These are phyloP conservation scores for Spodoptera littoralis DNA, from an alignment of 2,888 invertebrate species.

Conservation along the genomic window DNA sequence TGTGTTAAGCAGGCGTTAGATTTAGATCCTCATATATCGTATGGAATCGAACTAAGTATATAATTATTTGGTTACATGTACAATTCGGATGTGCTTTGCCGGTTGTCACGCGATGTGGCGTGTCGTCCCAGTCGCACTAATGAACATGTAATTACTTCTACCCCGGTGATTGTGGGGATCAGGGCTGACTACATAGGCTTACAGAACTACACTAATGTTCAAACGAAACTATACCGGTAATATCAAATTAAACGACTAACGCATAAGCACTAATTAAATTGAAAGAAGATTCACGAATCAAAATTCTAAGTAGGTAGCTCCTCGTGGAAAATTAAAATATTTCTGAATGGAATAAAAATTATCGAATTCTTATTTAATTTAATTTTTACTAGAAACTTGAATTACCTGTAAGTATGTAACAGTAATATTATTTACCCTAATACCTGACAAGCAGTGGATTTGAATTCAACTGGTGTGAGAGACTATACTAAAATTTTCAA, in stretches of 20 bases:
- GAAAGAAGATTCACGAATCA: not conserved
- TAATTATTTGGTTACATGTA: conserved; percentile 73
- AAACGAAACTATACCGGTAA: not conserved
- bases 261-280: conserved; percentile 3
- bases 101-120: conserved; percentile 81
- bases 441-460: too few relatives aligned
- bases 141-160: conserved; percentile 84
- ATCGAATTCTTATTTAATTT: conserved; percentile 23
- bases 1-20: not conserved
- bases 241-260: not conserved
- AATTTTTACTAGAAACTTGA: conserved; percentile 10
- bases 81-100: conserved; percentile 62
- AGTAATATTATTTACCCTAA: not conserved
- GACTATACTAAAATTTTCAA: too few relatives aligned
- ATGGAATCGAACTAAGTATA: conserved; percentile 65
- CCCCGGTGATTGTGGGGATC: conserved; percentile 69
- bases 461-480: too few relatives aligned
- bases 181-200: conserved; percentile 56
- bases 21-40: conserved; percentile 58
- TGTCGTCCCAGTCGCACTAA: conserved; percentile 77
- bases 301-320: not conserved
- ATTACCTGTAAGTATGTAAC: not conserved
- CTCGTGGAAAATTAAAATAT: conserved; percentile 39
- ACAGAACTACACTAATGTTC: conserved; percentile 12
- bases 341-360: conserved; percentile 13